Conservation (phyloP, 2,888 invertebrate genomes). For the Nomada fucata region DNA sequence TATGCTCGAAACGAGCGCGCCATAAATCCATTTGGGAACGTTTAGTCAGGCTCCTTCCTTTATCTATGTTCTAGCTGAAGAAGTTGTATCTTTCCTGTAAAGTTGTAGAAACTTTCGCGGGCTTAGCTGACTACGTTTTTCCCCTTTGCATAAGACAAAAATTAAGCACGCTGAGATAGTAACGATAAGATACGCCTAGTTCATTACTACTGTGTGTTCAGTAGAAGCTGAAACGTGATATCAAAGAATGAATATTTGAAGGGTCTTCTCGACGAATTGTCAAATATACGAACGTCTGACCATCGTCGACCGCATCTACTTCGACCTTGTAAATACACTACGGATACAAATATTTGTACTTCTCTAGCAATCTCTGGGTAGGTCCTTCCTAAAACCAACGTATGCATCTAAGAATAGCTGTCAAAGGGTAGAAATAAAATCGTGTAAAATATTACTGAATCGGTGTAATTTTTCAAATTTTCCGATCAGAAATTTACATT, state of each 20-base stretch:
- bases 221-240: not conserved
- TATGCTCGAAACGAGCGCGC: too few relatives aligned
- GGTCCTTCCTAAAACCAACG: not conserved
- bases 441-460: too few relatives aligned
- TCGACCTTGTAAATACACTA: too few relatives aligned
- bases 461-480: too few relatives aligned
- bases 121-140: not conserved
- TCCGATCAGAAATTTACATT: too few relatives aligned
- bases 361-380: not conserved
- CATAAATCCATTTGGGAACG: too few relatives aligned
- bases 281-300: not conserved
- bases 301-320: not conserved
- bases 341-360: not conserved
- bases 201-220: too few relatives aligned
- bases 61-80: too few relatives aligned
- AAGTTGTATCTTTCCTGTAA: not conserved
- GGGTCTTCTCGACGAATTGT: not conserved
- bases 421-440: not conserved
- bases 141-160: not conserved
- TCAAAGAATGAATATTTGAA: not conserved
- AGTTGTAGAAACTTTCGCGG: not conserved
- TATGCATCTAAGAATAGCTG: not conserved
- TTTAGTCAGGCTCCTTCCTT: too few relatives aligned
- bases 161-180: not conserved
- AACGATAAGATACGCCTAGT: too few relatives aligned